These are phyloP conservation scores for Psettodes erumei DNA, from an alignment of 2,113 vertebrate genomes.

Conservation along the genomic window DNA sequence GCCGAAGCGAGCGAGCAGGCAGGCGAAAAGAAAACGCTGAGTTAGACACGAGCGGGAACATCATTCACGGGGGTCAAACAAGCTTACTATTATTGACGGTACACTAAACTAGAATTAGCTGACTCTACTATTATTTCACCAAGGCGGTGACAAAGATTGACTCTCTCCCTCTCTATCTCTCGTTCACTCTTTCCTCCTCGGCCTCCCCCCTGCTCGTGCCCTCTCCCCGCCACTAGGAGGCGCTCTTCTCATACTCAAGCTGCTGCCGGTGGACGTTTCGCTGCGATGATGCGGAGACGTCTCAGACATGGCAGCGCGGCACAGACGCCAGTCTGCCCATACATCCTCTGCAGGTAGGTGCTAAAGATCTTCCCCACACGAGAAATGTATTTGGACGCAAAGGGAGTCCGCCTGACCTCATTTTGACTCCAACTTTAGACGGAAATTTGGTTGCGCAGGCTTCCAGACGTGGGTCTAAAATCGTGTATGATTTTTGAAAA, in stretches of 20 bases:
- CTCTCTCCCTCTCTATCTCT: conserved; percentile 39
- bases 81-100: conserved; percentile 65
- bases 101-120: conserved; percentile 70
- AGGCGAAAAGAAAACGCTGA: conserved; percentile 57
- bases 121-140: conserved; percentile 69
- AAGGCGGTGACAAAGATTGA: conserved; percentile 62
- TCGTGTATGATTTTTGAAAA: neutral
- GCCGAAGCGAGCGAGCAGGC: conserved; percentile 20
- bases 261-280: conserved; percentile 28
- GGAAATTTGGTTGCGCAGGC: neutral
- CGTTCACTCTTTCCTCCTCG: conserved; percentile 9
- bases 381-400: conserved; percentile 35
- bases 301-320: conserved; percentile 61
- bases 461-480: neutral
- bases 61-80: conserved; percentile 63
- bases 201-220: conserved; percentile 9
- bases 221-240: conserved; percentile 78
- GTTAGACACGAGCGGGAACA: conserved; percentile 41
- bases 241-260: conserved; percentile 83
- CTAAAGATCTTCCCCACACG: conserved; percentile 50
- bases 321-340: conserved; percentile 49
- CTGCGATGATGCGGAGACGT: conserved; percentile 51
- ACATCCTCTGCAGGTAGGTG: conserved; percentile 57
- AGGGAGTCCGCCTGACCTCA: neutral
- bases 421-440: conserved; percentile 9